These are phyloP conservation scores for Oncorhynchus kisutch DNA, from an alignment of 2,113 vertebrate genomes.

Conservation along the genomic window DNA sequence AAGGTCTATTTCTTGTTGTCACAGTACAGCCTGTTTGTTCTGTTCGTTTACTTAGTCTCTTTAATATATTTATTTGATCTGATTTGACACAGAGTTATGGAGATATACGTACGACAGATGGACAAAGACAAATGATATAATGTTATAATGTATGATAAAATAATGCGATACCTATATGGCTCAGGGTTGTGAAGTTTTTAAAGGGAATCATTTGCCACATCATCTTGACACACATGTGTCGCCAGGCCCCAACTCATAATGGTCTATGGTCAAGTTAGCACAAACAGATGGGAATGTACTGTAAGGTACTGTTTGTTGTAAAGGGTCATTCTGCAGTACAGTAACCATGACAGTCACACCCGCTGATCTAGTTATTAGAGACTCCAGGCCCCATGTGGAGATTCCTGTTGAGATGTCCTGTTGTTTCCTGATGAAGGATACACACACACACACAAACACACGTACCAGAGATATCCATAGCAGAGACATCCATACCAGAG, in stretches of 20 bases:
- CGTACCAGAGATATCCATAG: not conserved
- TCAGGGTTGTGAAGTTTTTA: too few species aligned
- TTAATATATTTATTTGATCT: not conserved
- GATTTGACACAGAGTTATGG: too few species aligned
- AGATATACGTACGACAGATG: not conserved
- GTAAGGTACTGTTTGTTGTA: too few species aligned
- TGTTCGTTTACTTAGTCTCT: constrained; percentile 33
- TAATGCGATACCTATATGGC: too few species aligned
- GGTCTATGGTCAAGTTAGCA: too few species aligned
- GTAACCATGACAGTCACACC: too few species aligned
- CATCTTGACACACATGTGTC: too few species aligned
- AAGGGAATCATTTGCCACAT: too few species aligned
- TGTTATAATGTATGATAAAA: not conserved
- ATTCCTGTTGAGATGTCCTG: not conserved
- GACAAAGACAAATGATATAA: not conserved
- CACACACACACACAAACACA: too few species aligned
- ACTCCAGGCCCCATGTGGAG: not conserved
- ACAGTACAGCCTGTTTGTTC: constrained; percentile 54
- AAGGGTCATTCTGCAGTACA: too few species aligned
- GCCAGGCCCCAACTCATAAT: too few species aligned
- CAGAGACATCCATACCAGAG: not conserved
- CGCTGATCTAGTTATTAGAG: not conserved
- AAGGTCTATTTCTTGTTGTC: constrained; percentile 67
- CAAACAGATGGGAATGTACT: too few species aligned
- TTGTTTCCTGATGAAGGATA: not conserved